Evolutionary conservation across 2,113 vertebrate genomes (phyloP), one percentile per base, ranked within the genome.

Genomic region (Salvelinus namaycush): DNA sequence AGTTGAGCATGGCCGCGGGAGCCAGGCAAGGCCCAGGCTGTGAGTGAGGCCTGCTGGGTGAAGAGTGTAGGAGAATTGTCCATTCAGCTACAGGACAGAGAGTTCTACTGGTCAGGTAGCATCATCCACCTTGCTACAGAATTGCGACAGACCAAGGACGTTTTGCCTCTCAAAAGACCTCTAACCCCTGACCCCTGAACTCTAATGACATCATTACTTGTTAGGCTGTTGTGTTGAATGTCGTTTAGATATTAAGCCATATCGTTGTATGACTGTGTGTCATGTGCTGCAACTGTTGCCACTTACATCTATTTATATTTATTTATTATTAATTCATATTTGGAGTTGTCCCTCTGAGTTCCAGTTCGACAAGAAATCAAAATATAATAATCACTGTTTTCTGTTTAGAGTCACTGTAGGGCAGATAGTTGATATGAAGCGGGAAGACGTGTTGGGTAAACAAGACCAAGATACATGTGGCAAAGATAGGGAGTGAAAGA

Each of bases 1-100:
- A 83, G 81, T 29, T 29, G 57, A 83, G 73, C 31, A 4, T 4
- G 57, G 54, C 20, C 1, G 16, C 66, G n/a, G 68, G 70, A 22
- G 69, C 71, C 84, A 79, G 86, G 83, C 84, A 86, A 88, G 85
- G 82, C 76, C 68, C 76, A 75, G 78, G 84, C 70, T 82, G 78
- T 72, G 75, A 86, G 79, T 79, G 85, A 87, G 83, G 82, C 68
- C 29, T 69, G 76, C 66, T 60, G 81, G 86, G 84, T 77, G 57
- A 87, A 80, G 76, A 72, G 70, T 49, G 27, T 75, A 73, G 75
- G 31, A 34, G 0, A 34, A 34, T 34, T 34, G 75, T 87, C 81
- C 74, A 74, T 68, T 74, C 74, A 80, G 49, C 80, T 89, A 69
- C 73, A 82, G 71, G 79, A 89, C 77, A 81, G 64, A 12, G 81